phyloP scores from a whole-genome alignment of 2,888 invertebrate genomes.

The Protophormia terraenovae region DNA sequence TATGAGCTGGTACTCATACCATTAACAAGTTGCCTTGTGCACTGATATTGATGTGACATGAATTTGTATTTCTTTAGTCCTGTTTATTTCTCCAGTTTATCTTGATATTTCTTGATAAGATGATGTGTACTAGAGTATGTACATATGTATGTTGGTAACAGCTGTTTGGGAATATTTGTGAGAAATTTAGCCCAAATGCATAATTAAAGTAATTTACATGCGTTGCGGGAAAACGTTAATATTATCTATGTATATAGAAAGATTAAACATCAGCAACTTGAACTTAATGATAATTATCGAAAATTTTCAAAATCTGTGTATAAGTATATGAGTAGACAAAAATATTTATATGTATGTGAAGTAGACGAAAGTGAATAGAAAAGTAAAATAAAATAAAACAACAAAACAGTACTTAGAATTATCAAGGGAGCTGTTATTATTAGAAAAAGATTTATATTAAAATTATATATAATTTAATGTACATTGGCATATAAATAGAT shows the following conservation, averaged over 20 bases:
- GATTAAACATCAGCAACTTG: conserved; percentile 53
- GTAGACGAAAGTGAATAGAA: neutral
- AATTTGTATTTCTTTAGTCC: neutral
- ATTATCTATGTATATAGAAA: conserved; percentile 44
- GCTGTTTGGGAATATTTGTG: conserved; percentile 8
- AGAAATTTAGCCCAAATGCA: conserved; percentile 62
- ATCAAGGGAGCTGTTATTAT: conserved; percentile 40
- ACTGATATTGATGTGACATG: conserved; percentile 3
- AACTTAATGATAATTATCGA: conserved; percentile 48
- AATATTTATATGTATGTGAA: neutral
- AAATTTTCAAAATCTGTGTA: neutral
- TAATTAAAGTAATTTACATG: conserved; percentile 67
- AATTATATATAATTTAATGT: neutral
- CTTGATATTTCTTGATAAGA: neutral
- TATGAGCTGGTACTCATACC: neutral
- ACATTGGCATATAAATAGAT: neutral
- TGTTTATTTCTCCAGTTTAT: neutral
- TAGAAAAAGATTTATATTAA: conserved; percentile 38
- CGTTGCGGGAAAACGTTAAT: conserved; percentile 63
- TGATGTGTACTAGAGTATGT: neutral
- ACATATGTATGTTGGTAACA: neutral
- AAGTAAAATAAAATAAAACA: conserved; percentile 24
- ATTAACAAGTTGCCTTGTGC: too few species aligned
- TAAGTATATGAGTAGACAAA: neutral
- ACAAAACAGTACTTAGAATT: conserved; percentile 5